Conservation (phyloP, 23 tunicate genomes). For the Styela clava region DNA sequence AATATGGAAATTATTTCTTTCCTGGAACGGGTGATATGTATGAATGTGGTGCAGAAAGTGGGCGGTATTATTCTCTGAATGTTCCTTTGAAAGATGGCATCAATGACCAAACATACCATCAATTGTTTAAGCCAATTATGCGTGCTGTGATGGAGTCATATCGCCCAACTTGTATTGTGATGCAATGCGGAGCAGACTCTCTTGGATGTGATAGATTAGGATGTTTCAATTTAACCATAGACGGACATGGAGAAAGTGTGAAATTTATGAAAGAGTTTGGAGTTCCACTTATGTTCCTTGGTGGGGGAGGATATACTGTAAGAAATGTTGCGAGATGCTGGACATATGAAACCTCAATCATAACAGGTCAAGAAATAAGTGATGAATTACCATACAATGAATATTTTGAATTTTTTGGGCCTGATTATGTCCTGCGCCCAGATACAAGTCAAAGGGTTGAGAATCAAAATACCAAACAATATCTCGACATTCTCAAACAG, state of each 20-base stretch:
- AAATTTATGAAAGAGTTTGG: constrained; percentile 92
- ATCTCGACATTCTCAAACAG: constrained; percentile 64
- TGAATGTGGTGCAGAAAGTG: constrained; percentile 96
- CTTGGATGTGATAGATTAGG: constrained; percentile 98
- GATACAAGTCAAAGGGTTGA: constrained; percentile 91
- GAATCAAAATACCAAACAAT: constrained; percentile 94
- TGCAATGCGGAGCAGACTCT: constrained; percentile 99
- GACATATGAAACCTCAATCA: constrained; percentile 99
- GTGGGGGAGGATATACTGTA: constrained; percentile 99
- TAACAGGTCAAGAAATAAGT: constrained; percentile 74
- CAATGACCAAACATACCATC: constrained; percentile 89
- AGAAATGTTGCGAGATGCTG: constrained; percentile 98
- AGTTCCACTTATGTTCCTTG: constrained; percentile 93
- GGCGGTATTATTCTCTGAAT: constrained; percentile 87
- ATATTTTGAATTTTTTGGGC: constrained; percentile 96
- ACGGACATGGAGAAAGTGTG: constrained; percentile 98
- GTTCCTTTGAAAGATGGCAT: constrained; percentile 98
- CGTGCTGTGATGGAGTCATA: constrained; percentile 80
- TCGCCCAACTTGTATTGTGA: constrained; percentile 95
- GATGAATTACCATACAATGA: constrained; percentile 95
- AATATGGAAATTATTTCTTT: constrained; percentile 96
- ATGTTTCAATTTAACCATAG: constrained; percentile 94
- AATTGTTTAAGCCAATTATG: constrained; percentile 92
- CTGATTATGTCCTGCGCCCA: constrained; percentile 92
- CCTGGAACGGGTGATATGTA: constrained; percentile 99